phyloP scores from a whole-genome alignment of 2,888 invertebrate species.

The Myopa tessellatipennis region DNA sequence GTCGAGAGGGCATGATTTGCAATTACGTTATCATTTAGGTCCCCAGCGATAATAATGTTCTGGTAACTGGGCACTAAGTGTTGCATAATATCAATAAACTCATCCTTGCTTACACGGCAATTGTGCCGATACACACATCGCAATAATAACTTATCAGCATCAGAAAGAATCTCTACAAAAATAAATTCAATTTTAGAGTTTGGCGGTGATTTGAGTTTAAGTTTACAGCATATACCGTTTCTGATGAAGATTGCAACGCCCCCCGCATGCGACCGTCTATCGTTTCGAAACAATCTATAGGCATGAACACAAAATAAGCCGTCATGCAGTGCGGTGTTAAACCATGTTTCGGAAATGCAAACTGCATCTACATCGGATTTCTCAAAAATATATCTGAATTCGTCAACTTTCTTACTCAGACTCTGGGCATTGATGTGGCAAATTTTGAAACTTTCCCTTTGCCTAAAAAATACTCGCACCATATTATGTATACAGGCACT shows the following conservation, averaged over 20 bases:
- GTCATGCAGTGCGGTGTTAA: not conserved
- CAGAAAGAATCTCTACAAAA: slow-evolving; percentile 2
- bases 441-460: not conserved
- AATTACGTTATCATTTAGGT: too few species aligned
- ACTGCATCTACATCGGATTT: not conserved
- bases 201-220: not conserved
- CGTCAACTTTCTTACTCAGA: slow-evolving; percentile 5
- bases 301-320: not conserved
- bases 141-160: not conserved
- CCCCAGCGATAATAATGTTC: too few species aligned
- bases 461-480: not conserved
- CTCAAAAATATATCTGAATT: slow-evolving; percentile 15
- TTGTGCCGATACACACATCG: not conserved
- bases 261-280: not conserved
- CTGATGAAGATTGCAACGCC: not conserved
- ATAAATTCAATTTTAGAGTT: not conserved
- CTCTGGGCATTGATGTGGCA: slow-evolving; percentile 14
- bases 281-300: not conserved
- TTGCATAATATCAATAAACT: not conserved
- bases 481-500: not conserved
- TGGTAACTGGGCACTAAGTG: too few species aligned
- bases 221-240: not conserved
- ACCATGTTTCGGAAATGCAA: not conserved
- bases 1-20: too few species aligned
- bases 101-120: not conserved